These are phyloP conservation scores for Cephus rjabovi DNA, from an alignment of 2,888 invertebrate species.

Conservation along the genomic window DNA sequence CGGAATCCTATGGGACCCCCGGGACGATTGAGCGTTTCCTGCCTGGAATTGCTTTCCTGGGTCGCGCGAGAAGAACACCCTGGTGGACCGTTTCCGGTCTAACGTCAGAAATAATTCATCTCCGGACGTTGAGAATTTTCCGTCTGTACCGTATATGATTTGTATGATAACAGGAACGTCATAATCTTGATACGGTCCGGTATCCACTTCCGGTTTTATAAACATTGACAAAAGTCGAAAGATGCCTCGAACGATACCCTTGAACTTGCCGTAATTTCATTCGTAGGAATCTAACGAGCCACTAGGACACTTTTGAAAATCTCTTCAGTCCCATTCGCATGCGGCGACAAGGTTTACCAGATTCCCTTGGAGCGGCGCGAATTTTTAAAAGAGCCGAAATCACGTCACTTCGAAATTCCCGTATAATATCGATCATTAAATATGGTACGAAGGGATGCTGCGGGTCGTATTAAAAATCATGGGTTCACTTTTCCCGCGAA, in stretches of 20 bases:
- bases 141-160: background rate
- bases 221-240: background rate
- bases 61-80: background rate
- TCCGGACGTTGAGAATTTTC: background rate
- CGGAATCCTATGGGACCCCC: background rate
- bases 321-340: background rate
- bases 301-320: background rate
- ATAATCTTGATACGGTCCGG: background rate
- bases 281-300: background rate
- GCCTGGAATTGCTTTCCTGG: background rate
- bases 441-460: background rate
- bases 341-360: background rate
- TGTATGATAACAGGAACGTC: background rate
- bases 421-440: background rate
- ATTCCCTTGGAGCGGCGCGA: background rate
- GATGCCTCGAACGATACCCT: background rate
- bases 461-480: background rate
- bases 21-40: background rate
- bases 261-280: background rate
- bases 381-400: background rate
- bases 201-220: background rate
- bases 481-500: background rate
- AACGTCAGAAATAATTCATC: background rate
- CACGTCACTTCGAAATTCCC: background rate
- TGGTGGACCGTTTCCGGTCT: background rate